phyloP scores from a whole-genome alignment of 2,888 invertebrate genomes.

The Chaetogeoica ovagalla region DNA sequence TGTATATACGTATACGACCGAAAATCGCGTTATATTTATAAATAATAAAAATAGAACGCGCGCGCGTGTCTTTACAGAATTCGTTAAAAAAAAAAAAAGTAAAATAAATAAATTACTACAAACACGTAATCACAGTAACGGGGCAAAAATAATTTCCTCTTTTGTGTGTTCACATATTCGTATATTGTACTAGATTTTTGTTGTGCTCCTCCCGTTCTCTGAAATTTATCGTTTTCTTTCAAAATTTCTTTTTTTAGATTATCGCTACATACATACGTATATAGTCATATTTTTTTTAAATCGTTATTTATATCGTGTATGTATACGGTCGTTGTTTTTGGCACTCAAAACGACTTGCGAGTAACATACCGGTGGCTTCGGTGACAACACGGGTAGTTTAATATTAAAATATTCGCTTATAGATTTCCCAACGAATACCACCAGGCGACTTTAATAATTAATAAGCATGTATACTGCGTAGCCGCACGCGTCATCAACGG shows the following conservation, averaged over 20 bases:
- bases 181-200: background rate
- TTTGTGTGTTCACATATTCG: background rate
- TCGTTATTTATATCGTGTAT: background rate
- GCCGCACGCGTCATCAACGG: background rate
- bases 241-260: background rate
- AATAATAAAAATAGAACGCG: slow-evolving; percentile 3
- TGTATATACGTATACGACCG: too few relatives aligned
- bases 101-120: background rate
- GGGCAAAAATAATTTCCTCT: slow-evolving; percentile 8
- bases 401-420: too few relatives aligned
- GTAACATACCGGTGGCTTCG: too few relatives aligned
- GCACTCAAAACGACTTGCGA: too few relatives aligned
- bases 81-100: background rate
- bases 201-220: background rate
- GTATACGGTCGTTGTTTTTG: too few relatives aligned
- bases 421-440: too few relatives aligned
- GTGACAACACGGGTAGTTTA: too few relatives aligned
- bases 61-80: background rate
- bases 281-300: background rate
- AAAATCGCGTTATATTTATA: too few relatives aligned
- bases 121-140: background rate
- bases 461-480: background rate
- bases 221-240: slow-evolving; percentile 14
- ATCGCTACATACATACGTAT: too few relatives aligned
- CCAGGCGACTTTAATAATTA: background rate